Evolutionary conservation across 2,113 vertebrate genomes (phyloP).

Genomic region (Setophaga kirtlandii): DNA sequence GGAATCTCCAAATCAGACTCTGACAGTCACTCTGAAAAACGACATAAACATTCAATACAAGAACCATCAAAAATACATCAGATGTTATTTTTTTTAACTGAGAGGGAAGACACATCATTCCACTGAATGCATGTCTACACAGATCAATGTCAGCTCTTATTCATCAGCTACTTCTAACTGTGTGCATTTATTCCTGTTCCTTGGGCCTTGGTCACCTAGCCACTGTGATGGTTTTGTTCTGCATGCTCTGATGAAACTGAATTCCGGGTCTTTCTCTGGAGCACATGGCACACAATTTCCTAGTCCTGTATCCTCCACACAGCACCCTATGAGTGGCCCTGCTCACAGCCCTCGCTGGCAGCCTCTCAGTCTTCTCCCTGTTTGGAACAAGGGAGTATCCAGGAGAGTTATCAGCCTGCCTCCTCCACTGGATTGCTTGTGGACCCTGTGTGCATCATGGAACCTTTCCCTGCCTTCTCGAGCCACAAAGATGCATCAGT

Average conservation of each 20-base stretch:
- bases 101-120: not conserved
- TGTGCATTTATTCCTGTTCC: not conserved
- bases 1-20: slow-evolving; percentile 13
- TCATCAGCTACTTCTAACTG: not conserved
- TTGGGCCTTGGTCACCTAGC: not conserved
- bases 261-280: not conserved
- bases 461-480: not conserved
- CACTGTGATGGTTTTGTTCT: not conserved
- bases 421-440: not conserved
- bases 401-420: not conserved
- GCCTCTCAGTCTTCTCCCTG: not conserved
- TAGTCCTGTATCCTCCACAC: not conserved
- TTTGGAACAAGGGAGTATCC: not conserved
- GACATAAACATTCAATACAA: not conserved
- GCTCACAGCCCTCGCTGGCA: not conserved
- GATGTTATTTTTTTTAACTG: not conserved
- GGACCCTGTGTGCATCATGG: not conserved
- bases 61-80: not conserved
- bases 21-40: not conserved
- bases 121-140: not conserved
- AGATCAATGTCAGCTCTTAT: not conserved
- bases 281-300: not conserved
- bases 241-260: not conserved
- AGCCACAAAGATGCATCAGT: fast-evolving
- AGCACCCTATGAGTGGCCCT: not conserved